Percentiles rank a stretch among this genome's conserved stretches.
Conservation (phyloP, 2,797 vertebrate species). For the Eupleurogrammus muticus region DNA sequence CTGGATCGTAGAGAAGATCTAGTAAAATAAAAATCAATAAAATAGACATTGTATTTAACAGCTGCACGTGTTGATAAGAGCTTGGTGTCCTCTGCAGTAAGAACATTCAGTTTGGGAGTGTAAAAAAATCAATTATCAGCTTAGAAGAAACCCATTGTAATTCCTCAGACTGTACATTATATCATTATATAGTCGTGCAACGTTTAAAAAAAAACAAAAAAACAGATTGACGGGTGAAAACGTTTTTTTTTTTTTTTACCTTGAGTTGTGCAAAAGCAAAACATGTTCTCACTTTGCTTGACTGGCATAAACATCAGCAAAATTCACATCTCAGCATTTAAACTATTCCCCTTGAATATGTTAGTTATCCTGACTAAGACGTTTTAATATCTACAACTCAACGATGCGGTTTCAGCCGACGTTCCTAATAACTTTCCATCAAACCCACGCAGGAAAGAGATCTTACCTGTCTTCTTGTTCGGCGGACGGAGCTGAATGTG, state of each 20-base stretch:
- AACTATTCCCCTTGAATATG: no score
- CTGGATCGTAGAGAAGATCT: neutral
- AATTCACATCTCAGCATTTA: no score
- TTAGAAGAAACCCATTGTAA: neutral
- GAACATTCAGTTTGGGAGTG: neutral
- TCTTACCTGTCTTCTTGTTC: slow-evolving; percentile 64
- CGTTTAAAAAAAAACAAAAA: no score
- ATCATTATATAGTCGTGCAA: no score
- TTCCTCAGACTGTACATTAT: neutral
- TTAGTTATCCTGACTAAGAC: neutral
- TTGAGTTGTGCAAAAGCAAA: no score
- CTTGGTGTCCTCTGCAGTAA: neutral
- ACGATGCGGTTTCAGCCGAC: neutral
- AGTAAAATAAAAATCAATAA: neutral
- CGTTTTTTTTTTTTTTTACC: neutral
- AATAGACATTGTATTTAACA: neutral
- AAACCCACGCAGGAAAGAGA: neutral
- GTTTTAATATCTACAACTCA: neutral
- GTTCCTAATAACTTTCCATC: neutral
- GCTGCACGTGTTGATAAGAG: neutral
- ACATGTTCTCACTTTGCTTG: no score
- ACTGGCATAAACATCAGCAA: neutral
- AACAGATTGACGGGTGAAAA: no score
- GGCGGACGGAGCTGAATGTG: slow-evolving; percentile 27
- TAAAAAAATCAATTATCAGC: neutral